Percentiles rank a stretch among this genome's conserved stretches.
phyloP scores from a whole-genome alignment of 2,797 vertebrate genomes.

The Epinephelus malabaricus region DNA sequence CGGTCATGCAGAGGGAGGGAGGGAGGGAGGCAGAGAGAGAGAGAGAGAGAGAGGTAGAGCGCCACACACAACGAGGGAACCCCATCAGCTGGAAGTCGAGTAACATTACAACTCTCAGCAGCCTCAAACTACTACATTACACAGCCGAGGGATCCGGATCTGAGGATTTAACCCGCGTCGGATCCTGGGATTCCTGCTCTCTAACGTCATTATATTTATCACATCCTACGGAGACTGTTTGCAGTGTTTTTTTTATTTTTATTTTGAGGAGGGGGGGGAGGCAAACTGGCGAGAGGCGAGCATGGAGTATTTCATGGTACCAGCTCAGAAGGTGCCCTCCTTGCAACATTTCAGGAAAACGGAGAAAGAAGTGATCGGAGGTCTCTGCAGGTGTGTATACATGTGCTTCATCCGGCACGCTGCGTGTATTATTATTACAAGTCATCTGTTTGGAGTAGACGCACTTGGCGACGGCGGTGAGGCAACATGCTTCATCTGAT shows the following conservation, averaged over 20 bases:
- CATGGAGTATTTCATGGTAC: constrained; percentile 99
- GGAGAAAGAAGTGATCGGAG: constrained; percentile 98
- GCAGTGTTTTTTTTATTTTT: constrained; percentile 18
- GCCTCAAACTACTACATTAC: constrained; percentile 75
- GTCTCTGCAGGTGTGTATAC: constrained; percentile 95
- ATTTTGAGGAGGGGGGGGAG: constrained; percentile 34
- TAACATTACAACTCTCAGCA: constrained; percentile 88
- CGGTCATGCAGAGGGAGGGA: constrained; percentile 74
- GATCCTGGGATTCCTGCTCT: constrained; percentile 54
- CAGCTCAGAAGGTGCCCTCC: constrained; percentile 96
- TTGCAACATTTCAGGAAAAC: constrained; percentile 98
- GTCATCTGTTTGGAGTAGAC: constrained; percentile 62
- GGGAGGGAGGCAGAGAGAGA: constrained; percentile 59
- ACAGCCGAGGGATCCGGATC: constrained; percentile 51
- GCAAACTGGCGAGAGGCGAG: constrained; percentile 87
- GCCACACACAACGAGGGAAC: constrained; percentile 89
- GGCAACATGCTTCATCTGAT: constrained; percentile 81
- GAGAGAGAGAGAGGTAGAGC: constrained; percentile 74
- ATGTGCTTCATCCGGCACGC: constrained; percentile 30
- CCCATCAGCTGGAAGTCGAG: constrained; percentile 90
- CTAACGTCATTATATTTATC: constrained; percentile 35
- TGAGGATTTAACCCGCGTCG: constrained; percentile 40
- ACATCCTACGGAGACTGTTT: constrained; percentile 55
- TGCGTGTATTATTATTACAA: constrained; percentile 27
- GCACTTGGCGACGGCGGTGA: constrained; percentile 70